These are phyloP conservation scores for Centropristis striata DNA, from an alignment of 2,113 vertebrate genomes.

Conservation along the genomic window DNA sequence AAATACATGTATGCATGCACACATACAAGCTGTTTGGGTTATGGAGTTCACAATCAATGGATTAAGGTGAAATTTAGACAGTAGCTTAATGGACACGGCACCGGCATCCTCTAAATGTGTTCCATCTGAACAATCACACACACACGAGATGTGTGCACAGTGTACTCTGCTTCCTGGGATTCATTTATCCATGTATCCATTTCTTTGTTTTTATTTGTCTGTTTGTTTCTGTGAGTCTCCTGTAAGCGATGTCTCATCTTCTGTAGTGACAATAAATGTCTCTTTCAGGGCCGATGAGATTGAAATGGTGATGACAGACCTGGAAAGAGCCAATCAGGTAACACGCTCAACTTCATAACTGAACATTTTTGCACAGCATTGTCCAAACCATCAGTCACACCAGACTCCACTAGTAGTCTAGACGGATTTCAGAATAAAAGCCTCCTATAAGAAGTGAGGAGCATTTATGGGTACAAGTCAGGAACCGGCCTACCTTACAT, in stretches of 20 bases:
- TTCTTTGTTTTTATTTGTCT: constrained; percentile 30
- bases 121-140: constrained; percentile 45
- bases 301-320: constrained; percentile 99
- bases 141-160: constrained; percentile 15
- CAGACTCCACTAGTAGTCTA: not conserved
- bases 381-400: not conserved
- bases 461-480: too few relatives aligned
- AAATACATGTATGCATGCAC: constrained; percentile 76
- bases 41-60: constrained; percentile 81
- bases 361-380: not conserved
- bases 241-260: not conserved
- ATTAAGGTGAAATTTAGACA: constrained; percentile 86
- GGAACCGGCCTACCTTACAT: too few relatives aligned
- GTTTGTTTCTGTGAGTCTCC: constrained; percentile 1
- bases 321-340: constrained; percentile 99
- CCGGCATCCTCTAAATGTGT: constrained; percentile 50
- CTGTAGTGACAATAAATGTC: constrained; percentile 40
- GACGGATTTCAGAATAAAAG: too few relatives aligned
- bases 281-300: constrained; percentile 94
- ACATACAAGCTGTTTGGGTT: constrained; percentile 80
- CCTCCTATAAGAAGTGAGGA: too few relatives aligned
- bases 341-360: not conserved
- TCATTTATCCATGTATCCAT: constrained; percentile 30
- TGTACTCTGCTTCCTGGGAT: constrained; percentile 30
- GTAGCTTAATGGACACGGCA: constrained; percentile 74